phyloP scores from a whole-genome alignment of 2,888 invertebrate species.

The Therioaphis trifolii region DNA sequence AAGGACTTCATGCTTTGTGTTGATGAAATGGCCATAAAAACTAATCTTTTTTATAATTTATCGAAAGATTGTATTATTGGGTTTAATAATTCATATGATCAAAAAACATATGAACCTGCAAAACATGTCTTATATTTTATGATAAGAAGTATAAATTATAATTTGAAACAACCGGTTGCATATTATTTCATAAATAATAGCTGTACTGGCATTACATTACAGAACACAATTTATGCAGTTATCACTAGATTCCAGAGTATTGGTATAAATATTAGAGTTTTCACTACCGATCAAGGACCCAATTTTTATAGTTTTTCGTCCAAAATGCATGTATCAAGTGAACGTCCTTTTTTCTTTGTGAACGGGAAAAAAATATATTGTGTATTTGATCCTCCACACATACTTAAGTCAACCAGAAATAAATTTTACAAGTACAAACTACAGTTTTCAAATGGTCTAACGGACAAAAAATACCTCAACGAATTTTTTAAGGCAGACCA shows the following conservation, averaged over 20 bases:
- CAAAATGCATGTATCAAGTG: not conserved
- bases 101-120: constrained; percentile 14
- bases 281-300: not conserved
- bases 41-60: too few relatives aligned
- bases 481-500: constrained; percentile 28
- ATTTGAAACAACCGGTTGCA: not conserved
- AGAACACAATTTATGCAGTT: constrained; percentile 1
- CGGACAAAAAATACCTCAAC: not conserved
- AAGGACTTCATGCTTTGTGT: too few relatives aligned
- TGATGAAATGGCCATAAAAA: too few relatives aligned
- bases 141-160: constrained; percentile 13
- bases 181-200: too few relatives aligned
- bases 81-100: not conserved
- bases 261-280: not conserved
- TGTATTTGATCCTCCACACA: constrained; percentile 25
- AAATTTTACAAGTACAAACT: constrained; percentile 43
- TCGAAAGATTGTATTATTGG: constrained; percentile 3
- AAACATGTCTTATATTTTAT: constrained; percentile 27
- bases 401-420: constrained; percentile 22
- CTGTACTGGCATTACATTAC: not conserved
- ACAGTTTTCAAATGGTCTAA: not conserved
- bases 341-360: too few relatives aligned
- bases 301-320: constrained; percentile 25
- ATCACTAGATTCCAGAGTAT: not conserved
- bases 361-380: constrained; percentile 5